Conservation (phyloP, 2,797 vertebrate species). For the Morelia viridis region DNA sequence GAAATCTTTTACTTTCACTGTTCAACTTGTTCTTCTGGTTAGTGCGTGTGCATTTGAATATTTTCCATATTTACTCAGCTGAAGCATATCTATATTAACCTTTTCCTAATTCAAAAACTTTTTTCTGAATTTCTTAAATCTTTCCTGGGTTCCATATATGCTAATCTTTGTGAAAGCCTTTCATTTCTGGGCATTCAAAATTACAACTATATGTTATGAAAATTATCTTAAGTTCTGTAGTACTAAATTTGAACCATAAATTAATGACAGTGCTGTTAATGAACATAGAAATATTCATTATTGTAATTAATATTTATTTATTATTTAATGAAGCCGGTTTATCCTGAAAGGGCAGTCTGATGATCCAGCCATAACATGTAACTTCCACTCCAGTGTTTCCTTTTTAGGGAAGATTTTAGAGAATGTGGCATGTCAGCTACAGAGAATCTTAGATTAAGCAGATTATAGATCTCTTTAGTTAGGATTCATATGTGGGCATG, state of each 20-base stretch:
- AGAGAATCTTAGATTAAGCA: no score
- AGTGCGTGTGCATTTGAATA: not conserved
- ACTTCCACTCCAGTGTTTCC: no score
- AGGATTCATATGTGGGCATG: no score
- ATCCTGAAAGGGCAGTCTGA: no score
- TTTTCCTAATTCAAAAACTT: no score
- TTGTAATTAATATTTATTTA: no score
- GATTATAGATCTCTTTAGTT: no score
- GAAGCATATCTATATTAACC: not conserved
- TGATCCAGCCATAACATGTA: no score
- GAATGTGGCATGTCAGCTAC: no score
- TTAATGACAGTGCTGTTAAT: not conserved
- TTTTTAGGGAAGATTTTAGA: no score
- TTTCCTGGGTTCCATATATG: not conserved
- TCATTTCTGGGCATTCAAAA: not conserved
- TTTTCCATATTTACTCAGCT: not conserved
- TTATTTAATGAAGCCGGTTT: no score
- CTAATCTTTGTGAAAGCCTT: not conserved
- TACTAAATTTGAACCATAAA: not conserved
- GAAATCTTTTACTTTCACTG: not conserved
- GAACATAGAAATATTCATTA: not conserved
- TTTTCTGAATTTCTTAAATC: not conserved
- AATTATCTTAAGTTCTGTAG: not conserved
- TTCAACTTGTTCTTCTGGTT: not conserved
- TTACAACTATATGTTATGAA: not conserved